Conservation (phyloP, 2,797 vertebrate genomes). For the Betta splendens region DNA sequence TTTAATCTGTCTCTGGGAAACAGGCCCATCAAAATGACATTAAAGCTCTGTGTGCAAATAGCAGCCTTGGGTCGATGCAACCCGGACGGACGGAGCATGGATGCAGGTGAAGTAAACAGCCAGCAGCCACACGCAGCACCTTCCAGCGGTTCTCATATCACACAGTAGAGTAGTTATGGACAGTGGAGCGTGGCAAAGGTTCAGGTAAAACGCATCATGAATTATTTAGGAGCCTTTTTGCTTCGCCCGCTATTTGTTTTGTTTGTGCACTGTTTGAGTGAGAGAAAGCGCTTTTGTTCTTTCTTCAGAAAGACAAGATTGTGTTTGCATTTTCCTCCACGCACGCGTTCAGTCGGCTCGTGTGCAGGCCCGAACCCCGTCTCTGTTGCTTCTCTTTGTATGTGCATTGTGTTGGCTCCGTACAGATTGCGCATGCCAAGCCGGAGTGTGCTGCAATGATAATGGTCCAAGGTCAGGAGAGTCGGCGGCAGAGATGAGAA, state of each 20-base stretch:
- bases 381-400: constrained; percentile 44
- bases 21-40: constrained; percentile 40
- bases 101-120: constrained; percentile 25
- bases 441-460: constrained; percentile 59
- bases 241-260: constrained; percentile 38
- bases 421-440: constrained; percentile 57
- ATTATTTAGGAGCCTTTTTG: constrained; percentile 58
- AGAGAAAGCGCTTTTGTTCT: constrained; percentile 49
- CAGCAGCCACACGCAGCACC: constrained; percentile 17
- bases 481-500: constrained; percentile 68
- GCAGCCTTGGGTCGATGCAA: constrained; percentile 20
- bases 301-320: constrained; percentile 46
- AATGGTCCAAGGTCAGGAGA: constrained; percentile 76
- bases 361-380: constrained; percentile 16
- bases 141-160: constrained; percentile 12
- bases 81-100: constrained; percentile 12
- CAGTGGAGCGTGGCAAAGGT: constrained; percentile 31
- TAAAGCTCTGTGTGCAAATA: constrained; percentile 44
- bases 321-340: constrained; percentile 36
- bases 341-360: constrained; percentile 21
- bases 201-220: constrained; percentile 45
- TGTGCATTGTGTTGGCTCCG: constrained; percentile 37
- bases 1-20: constrained; percentile 48
- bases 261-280: constrained; percentile 28
- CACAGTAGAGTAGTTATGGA: constrained; percentile 33